Evolutionary conservation across 2,113 vertebrate species (phyloP), one percentile per base, ranked within the genome.

Genomic region (Trachemys scripta): DNA sequence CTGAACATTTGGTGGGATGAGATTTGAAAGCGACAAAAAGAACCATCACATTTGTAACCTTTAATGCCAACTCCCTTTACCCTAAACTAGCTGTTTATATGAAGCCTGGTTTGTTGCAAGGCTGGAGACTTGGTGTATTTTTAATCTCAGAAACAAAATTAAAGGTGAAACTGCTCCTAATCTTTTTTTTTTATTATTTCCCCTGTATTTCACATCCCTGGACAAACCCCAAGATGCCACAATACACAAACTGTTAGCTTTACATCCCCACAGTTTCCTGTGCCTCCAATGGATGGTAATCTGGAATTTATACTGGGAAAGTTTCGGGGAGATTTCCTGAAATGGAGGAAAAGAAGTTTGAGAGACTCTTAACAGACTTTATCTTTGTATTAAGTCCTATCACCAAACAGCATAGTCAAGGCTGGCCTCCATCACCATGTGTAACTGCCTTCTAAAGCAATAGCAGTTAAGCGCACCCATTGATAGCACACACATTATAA

Each of bases 401-500:
- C 8, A 38, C 42, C 90, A 24, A 27, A 31, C 83, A 72, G 78
- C 35, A 25, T 0, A 88, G 45, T 76, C 72, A 76, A 76, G 83
- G 12, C 62, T 80, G 29, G 31, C 83, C 90, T 17, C 85, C 22
- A 0, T 10, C 20, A 54, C n/a, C 13, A 38, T 5, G 8, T 45
- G 38, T n/a, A 59, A 87, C 83, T 59, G n/a, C n/a, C 69, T 35
- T 81, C 72, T n/a, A 8, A 86, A 84, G 62, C 24, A 78, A 25
- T 2, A 79, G 20, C 10, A 38, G 50, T 2, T 12, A 1, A 54
- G 54, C 56, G 35, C 38, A 57, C 50, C 51, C 35, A 84, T 29
- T 1, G 25, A 88, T 19, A 38, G 54, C 0, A 0, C 1, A 1
- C 5, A 47, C 31, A 38, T 54, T 3, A 69, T n/a, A 69, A 1